These are phyloP conservation scores for Patella vulgata DNA, from an alignment of 1,140 invertebrate genomes.

Conservation along the genomic window DNA sequence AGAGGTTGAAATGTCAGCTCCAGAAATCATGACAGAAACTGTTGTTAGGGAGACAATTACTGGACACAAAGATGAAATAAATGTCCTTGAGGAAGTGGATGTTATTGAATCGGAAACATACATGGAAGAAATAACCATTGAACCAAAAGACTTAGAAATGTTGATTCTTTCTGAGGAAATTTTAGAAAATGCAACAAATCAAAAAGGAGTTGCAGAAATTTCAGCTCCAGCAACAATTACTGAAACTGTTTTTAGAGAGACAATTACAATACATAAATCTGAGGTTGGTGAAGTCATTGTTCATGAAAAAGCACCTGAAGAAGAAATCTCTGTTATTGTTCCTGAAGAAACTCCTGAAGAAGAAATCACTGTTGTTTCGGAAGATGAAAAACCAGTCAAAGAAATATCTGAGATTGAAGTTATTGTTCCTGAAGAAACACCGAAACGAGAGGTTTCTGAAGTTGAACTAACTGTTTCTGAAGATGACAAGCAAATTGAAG, in stretches of 20 bases:
- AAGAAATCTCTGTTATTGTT: conserved; percentile 4
- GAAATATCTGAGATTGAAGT: conserved; percentile 1
- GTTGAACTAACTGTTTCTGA: neutral
- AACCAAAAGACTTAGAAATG: no score
- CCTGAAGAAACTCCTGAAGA: neutral
- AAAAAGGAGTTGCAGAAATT: conserved; percentile 11
- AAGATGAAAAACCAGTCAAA: neutral
- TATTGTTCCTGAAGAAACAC: no score
- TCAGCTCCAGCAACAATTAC: no score
- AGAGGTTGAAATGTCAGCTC: conserved; percentile 3
- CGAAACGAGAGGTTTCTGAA: no score
- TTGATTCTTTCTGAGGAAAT: neutral
- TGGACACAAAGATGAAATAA: no score
- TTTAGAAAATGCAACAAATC: conserved; percentile 10
- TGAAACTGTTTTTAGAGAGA: no score
- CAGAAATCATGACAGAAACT: conserved; percentile 19
- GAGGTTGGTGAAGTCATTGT: conserved; percentile 11
- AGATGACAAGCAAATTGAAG: conserved; percentile 1
- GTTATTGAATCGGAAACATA: conserved; percentile 9
- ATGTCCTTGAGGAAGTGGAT: neutral
- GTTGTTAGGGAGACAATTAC: conserved; percentile 14
- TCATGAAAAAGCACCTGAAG: conserved; percentile 2
- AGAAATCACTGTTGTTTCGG: conserved; percentile 3
- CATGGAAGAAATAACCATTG: conserved; percentile 2
- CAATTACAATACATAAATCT: no score